A percentile compares a stretch with the other conserved stretches of the same genome.
Evolutionary conservation across 2,797 vertebrate genomes (phyloP).

Genomic region (Oophaga sylvatica): DNA sequence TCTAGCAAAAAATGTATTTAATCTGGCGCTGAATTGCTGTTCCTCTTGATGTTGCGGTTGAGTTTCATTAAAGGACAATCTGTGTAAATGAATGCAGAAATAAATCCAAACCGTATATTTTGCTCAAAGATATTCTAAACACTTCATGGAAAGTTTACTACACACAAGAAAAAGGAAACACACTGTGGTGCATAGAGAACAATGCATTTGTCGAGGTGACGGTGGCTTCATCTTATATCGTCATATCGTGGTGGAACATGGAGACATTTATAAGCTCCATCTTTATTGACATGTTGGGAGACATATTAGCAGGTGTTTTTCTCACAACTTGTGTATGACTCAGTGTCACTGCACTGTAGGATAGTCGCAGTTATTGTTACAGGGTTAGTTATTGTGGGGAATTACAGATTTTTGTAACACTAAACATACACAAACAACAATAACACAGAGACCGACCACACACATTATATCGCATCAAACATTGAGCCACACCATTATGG

Average conservation of each 20-base stretch:
- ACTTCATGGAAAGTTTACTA: neutral
- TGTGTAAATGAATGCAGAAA: neutral
- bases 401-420: neutral
- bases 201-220: neutral
- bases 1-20: neutral
- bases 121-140: neutral
- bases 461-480: neutral
- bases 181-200: neutral
- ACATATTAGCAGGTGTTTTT: neutral
- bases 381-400: neutral
- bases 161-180: neutral
- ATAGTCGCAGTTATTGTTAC: neutral
- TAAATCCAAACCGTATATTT: slow-evolving; percentile 12
- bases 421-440: slow-evolving; percentile 1
- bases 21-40: slow-evolving; percentile 1
- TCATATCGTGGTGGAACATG: neutral
- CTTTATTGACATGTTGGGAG: neutral
- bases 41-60: neutral
- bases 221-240: no score
- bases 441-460: slow-evolving; percentile 16
- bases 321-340: neutral
- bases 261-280: no score
- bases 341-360: neutral
- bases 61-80: neutral
- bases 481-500: neutral